Evolutionary conservation across 1,140 invertebrate genomes (phyloP).

Genomic region (Dendrolimus punctatus): DNA sequence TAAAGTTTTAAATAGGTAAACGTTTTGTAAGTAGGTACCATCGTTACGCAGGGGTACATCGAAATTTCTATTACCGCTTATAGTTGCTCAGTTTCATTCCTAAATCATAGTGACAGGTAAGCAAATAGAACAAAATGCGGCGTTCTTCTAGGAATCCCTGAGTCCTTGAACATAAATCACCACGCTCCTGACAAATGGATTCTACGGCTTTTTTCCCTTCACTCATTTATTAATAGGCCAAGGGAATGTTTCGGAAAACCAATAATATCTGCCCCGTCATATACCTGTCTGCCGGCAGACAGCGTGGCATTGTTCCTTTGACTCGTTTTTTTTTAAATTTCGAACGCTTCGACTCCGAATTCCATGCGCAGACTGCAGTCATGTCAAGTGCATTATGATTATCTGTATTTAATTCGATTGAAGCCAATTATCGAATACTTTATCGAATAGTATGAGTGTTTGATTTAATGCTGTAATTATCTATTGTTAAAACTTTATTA

Average conservation of each 20-base stretch:
- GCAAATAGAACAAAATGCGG: conserved; percentile 65
- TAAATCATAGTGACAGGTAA: conserved; percentile 69
- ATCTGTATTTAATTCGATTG: neutral
- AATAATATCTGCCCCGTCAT: conserved; percentile 70
- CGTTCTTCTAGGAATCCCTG: conserved; percentile 59
- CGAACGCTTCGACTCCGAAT: conserved; percentile 8
- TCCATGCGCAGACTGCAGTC: neutral
- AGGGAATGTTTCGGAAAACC: conserved; percentile 68
- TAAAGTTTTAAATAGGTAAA: too few species aligned
- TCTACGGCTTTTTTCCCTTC: conserved; percentile 60
- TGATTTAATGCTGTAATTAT: neutral
- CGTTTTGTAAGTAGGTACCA: neutral
- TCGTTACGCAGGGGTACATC: neutral
- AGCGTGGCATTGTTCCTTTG: conserved; percentile 62
- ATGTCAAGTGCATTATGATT: conserved; percentile 2
- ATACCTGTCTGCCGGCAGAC: conserved; percentile 66
- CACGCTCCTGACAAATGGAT: conserved; percentile 64
- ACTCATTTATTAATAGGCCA: conserved; percentile 70
- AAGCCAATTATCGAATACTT: conserved; percentile 1
- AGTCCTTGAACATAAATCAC: conserved; percentile 67
- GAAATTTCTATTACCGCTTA: conserved; percentile 12
- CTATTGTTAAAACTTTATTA: too few species aligned
- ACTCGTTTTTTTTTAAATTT: conserved; percentile 37
- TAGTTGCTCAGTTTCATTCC: conserved; percentile 26
- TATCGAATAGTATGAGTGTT: neutral